A percentile compares a stretch with the other conserved stretches of the same genome.
phyloP scores from a whole-genome alignment of 92 coral and sea anemone species.

The Chrysogorgia sp. region DNA sequence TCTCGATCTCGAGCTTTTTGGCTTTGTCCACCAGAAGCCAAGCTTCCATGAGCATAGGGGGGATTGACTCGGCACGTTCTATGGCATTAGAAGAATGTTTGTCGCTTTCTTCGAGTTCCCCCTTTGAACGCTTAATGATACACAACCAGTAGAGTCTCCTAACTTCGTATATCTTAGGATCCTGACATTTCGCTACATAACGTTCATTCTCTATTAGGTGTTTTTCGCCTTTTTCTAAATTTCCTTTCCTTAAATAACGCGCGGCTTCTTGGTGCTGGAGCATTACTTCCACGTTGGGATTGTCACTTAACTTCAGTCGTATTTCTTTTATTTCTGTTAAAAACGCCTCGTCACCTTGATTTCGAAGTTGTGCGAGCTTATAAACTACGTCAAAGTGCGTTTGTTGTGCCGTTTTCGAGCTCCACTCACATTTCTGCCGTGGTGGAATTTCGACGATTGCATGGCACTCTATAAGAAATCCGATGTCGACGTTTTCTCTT shows the following conservation, averaged over 20 bases:
- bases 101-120: background rate
- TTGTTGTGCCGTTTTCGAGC: background rate
- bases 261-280: slow-evolving; percentile 16
- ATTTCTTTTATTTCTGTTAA: background rate
- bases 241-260: background rate
- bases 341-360: background rate
- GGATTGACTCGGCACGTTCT: background rate
- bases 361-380: slow-evolving; percentile 2
- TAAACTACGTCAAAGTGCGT: background rate
- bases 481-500: background rate
- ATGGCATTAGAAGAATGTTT: background rate
- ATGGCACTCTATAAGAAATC: background rate
- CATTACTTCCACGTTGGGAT: background rate
- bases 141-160: slow-evolving; percentile 19
- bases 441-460: background rate
- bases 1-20: slow-evolving; percentile 3
- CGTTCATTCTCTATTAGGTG: background rate
- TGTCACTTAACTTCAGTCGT: background rate
- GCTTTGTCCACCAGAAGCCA: slow-evolving; percentile 10
- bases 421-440: background rate
- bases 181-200: background rate
- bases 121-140: slow-evolving; percentile 15
- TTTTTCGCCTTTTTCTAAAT: background rate
- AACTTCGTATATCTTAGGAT: background rate
- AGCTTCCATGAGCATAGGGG: background rate